Base-by-base conservation (phyloP, 2,888 invertebrate genomes). In the Spicauda simplicius region DNA sequence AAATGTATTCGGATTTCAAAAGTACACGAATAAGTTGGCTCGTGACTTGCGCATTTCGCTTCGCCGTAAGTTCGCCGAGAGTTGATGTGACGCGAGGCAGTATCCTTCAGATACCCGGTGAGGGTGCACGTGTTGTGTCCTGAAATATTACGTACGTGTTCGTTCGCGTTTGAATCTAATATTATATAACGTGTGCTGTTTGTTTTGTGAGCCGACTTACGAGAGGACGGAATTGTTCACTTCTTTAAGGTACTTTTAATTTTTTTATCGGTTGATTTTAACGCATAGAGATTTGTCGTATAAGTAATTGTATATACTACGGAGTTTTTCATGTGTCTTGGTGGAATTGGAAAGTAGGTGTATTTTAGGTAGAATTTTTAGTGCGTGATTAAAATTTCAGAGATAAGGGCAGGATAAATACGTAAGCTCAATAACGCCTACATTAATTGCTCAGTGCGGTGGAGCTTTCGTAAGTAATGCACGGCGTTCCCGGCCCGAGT, bases 101-200 rank as follows among this genome's bases (percentile, higher is more conserved):
- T 92, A 85, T 80, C 76, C 76, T 77, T 76, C 76, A 74, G 77
- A 74, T 73, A 79, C 73, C 74, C 68, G 72, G 68, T 50, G 72
- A 77, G 78, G 81, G 74, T 68, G 80, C 80, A 80, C 82, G 87
- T 79, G 80, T 78, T 33, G 55, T 74, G 64, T 67, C 60, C 70
- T 69, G 30, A 69, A 70, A 76, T 71, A 73, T 74, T 72, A 78
- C 74, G 74, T 69, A 79, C 88, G 87, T 85, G 81, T 83, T 86
- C 77, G 77, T 85, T 81, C 84, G 87, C 83, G 85, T 79, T 67
- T 61, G 63, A 75, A 70, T 71, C 74, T 78, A 75, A 79, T 78
- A 87, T 92, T 91, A 91, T 88, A 92, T 91, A 91, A 91, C 83
- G 70, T 77, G 88, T 90, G 87, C 77, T 82, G 81, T 87, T 88